phyloP scores from a whole-genome alignment of 2,888 invertebrate genomes.

The Diogma glabrata region DNA sequence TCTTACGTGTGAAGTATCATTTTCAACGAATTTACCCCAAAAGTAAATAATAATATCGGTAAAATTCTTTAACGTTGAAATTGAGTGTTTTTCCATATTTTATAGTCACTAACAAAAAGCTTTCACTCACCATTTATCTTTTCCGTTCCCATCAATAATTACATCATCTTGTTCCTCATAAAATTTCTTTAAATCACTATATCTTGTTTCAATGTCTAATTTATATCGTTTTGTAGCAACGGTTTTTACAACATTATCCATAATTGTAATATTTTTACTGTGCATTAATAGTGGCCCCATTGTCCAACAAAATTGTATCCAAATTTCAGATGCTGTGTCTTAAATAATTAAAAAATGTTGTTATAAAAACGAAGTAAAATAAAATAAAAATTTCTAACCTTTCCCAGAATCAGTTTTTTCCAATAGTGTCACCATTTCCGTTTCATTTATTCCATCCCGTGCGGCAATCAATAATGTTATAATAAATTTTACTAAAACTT shows the following conservation, averaged over 20 bases:
- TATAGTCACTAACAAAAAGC: too few species aligned
- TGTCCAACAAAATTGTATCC: constrained; percentile 37
- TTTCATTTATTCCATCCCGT: constrained; percentile 66
- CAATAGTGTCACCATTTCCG: constrained; percentile 56
- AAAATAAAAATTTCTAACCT: constrained; percentile 10
- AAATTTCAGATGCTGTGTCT: constrained; percentile 23
- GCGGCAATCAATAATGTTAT: constrained; percentile 63
- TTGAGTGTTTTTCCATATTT: too few species aligned
- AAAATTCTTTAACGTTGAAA: too few species aligned
- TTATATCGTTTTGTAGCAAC: constrained; percentile 30
- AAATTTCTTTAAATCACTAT: constrained; percentile 18
- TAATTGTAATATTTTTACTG: constrained; percentile 32
- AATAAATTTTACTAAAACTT: constrained; percentile 51
- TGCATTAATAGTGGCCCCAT: constrained; percentile 35
- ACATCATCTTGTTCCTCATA: constrained; percentile 20
- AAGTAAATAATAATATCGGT: too few species aligned
- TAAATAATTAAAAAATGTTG: too few species aligned
- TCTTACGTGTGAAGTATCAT: too few species aligned
- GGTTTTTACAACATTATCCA: constrained; percentile 30
- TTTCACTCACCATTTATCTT: constrained; percentile 23
- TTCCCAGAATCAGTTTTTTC: constrained; percentile 17
- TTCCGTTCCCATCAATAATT: constrained; percentile 19
- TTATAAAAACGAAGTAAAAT: too few species aligned
- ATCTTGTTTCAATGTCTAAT: constrained; percentile 16
- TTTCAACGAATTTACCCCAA: too few species aligned